phyloP scores from a whole-genome alignment of 2,888 invertebrate species.

The Penaeus monodon region DNA sequence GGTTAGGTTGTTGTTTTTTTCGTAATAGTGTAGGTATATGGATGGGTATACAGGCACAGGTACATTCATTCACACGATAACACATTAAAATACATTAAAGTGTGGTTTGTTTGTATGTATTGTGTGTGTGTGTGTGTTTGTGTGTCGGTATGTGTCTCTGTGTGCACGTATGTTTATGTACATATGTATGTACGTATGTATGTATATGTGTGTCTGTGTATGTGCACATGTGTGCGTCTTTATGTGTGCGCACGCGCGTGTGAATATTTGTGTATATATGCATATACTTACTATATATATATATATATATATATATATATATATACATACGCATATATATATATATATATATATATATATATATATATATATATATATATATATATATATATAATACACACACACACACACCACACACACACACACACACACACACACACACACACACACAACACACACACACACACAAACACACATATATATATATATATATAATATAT shows the following conservation, averaged over 20 bases:
- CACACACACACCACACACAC: background rate
- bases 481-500: conserved; percentile 20
- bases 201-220: background rate
- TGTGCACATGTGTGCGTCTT: background rate
- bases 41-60: no score
- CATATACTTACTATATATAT: background rate
- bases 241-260: background rate
- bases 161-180: background rate
- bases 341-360: conserved; percentile 28
- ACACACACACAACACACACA: background rate
- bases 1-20: no score
- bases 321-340: conserved; percentile 13
- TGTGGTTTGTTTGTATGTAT: no score
- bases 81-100: no score
- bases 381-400: conserved; percentile 5
- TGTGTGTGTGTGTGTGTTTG: background rate
- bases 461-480: conserved; percentile 7
- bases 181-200: background rate
- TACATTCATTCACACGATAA: no score
- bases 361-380: conserved; percentile 3
- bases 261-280: background rate
- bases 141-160: background rate
- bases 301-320: background rate
- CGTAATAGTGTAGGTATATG: no score
- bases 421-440: background rate